Conservation (phyloP, 2,113 vertebrate species). For the Aptenodytes patagonicus region DNA sequence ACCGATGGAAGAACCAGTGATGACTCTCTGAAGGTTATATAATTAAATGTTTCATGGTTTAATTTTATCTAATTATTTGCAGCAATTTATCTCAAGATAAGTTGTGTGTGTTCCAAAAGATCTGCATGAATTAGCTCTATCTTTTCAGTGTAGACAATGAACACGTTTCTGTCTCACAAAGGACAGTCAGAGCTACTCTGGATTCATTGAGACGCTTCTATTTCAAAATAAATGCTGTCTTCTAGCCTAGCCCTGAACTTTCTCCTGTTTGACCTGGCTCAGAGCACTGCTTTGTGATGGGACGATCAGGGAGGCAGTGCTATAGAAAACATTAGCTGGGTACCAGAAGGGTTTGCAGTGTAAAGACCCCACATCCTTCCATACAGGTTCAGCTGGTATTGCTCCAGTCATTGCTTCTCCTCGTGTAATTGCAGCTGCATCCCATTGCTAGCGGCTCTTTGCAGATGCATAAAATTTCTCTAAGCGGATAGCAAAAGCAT, state of each 20-base stretch:
- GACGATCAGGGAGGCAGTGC: background rate
- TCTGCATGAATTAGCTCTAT: background rate
- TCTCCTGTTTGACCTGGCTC: background rate
- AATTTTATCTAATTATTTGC: background rate
- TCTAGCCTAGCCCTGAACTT: background rate
- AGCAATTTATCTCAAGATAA: background rate
- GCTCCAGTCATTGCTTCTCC: background rate
- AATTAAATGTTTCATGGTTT: background rate
- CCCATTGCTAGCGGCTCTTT: background rate
- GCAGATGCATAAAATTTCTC: background rate
- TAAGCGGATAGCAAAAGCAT: background rate
- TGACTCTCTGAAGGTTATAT: background rate
- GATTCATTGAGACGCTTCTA: background rate
- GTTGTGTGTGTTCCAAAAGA: background rate
- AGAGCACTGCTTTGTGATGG: background rate
- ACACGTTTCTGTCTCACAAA: background rate
- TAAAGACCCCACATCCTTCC: background rate
- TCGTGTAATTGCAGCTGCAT: background rate
- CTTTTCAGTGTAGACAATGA: background rate
- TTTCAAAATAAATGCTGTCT: background rate
- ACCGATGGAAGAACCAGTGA: background rate
- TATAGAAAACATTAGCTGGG: background rate
- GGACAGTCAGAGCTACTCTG: background rate
- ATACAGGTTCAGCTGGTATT: fast-evolving
- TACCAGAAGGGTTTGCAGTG: background rate